Evolutionary conservation across 2,888 invertebrate genomes (phyloP).

Genomic region (Diaperis boleti): DNA sequence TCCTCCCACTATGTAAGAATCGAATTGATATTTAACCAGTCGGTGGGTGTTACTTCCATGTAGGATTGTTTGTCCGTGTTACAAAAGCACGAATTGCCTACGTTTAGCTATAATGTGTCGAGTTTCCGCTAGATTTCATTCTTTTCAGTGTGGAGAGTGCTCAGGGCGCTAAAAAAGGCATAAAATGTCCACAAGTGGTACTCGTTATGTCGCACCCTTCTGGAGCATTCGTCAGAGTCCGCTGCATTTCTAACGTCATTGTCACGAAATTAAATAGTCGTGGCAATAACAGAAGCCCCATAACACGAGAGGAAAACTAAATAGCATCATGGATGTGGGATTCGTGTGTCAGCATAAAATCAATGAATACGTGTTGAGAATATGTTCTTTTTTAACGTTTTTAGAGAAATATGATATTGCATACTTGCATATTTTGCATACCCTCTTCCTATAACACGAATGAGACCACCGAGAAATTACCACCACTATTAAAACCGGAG

Average conservation of each 20-base stretch:
- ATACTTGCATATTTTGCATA: no score
- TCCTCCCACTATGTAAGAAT: neutral
- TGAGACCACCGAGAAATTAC: no score
- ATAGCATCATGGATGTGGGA: no score
- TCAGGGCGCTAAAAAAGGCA: slow-evolving; percentile 2
- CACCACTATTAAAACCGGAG: no score
- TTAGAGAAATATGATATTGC: no score
- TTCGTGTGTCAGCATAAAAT: no score
- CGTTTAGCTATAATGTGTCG: slow-evolving; percentile 24
- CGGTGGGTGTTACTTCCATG: slow-evolving; percentile 18
- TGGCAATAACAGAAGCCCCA: neutral
- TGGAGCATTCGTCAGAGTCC: no score
- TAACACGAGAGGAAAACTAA: neutral
- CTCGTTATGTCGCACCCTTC: slow-evolving; percentile 13
- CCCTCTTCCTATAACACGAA: no score
- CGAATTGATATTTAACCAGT: slow-evolving; percentile 3
- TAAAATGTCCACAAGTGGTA: slow-evolving; percentile 14
- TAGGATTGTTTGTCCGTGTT: neutral
- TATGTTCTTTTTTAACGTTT: no score
- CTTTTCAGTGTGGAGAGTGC: slow-evolving; percentile 24
- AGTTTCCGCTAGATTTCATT: slow-evolving; percentile 24
- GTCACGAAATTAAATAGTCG: neutral
- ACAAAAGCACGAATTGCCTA: slow-evolving; percentile 12
- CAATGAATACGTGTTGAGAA: no score
- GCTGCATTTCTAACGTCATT: neutral